Evolutionary conservation across 92 coral and sea anemone species (phyloP).

Genomic region (Phenganax marumi): DNA sequence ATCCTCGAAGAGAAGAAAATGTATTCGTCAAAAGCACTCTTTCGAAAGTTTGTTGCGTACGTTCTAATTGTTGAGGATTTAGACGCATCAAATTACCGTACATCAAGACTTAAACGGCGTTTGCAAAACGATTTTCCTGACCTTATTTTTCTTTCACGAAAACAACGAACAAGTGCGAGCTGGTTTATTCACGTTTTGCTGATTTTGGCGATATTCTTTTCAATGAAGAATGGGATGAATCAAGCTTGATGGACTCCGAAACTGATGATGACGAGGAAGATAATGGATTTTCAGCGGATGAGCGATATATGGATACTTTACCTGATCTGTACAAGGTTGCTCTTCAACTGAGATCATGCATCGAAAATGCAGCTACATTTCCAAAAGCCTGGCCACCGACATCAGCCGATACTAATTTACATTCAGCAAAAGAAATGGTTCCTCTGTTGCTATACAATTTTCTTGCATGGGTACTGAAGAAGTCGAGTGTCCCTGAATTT

Average conservation of each 20-base stretch:
- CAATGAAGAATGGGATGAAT: neutral
- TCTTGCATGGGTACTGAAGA: slow-evolving; percentile 25
- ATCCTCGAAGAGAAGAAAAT: slow-evolving; percentile 3
- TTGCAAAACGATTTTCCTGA: slow-evolving; percentile 21
- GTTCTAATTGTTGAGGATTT: neutral
- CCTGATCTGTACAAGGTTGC: slow-evolving; percentile 19
- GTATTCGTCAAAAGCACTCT: neutral
- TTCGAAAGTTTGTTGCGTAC: slow-evolving; percentile 3
- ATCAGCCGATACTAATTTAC: neutral
- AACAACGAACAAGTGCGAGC: slow-evolving; percentile 3
- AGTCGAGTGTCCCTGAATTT: neutral
- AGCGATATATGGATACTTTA: neutral
- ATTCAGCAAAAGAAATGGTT: slow-evolving; percentile 5
- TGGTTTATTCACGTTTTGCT: neutral
- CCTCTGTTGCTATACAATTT: slow-evolving; percentile 15
- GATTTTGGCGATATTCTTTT: neutral
- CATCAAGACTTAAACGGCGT: neutral
- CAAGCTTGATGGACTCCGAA: neutral
- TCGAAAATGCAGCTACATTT: slow-evolving; percentile 7
- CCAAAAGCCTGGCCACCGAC: slow-evolving; percentile 32
- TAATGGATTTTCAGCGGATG: neutral
- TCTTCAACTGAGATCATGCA: slow-evolving; percentile 7
- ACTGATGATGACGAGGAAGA: neutral
- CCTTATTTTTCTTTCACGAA: neutral
- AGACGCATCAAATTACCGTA: slow-evolving; percentile 8